These are phyloP conservation scores for Otocyon megalotis DNA, from an alignment of 2,113 vertebrate genomes.

Conservation along the genomic window DNA sequence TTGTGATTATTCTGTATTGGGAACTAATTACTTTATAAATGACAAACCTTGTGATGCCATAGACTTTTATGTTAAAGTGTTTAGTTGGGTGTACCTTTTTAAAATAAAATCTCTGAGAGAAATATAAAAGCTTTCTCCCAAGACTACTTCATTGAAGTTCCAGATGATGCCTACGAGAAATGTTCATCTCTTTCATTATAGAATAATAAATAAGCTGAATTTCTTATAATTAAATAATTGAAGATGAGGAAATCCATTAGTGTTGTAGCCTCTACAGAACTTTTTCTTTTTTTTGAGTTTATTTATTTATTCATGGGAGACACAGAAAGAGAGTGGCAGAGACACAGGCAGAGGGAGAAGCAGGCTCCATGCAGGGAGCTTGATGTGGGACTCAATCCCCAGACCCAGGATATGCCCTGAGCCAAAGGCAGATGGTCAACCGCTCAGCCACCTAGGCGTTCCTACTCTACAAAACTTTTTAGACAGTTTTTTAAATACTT, in stretches of 20 bases:
- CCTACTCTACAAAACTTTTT: background rate
- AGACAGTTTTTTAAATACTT: background rate
- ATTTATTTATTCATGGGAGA: too few species aligned
- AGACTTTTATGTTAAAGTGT: constrained; percentile 1
- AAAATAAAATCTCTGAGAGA: constrained; percentile 18
- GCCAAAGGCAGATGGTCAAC: too few species aligned
- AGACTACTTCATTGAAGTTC: constrained; percentile 9
- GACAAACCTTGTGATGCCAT: background rate
- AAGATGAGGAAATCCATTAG: background rate
- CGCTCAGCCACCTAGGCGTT: too few species aligned
- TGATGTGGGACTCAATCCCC: too few species aligned
- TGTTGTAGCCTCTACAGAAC: background rate
- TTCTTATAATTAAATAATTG: constrained; percentile 26
- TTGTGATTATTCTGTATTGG: background rate
- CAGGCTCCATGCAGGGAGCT: too few species aligned
- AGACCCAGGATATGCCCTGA: too few species aligned
- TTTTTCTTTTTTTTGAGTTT: background rate
- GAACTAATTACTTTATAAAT: background rate
- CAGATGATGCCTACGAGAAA: background rate
- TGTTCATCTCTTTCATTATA: background rate
- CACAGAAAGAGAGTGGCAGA: too few species aligned
- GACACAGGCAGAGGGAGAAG: too few species aligned
- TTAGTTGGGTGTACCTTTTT: background rate
- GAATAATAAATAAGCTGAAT: background rate
- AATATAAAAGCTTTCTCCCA: background rate